phyloP scores from a whole-genome alignment of 2,113 vertebrate genomes.

The Periophthalmus modestus region DNA sequence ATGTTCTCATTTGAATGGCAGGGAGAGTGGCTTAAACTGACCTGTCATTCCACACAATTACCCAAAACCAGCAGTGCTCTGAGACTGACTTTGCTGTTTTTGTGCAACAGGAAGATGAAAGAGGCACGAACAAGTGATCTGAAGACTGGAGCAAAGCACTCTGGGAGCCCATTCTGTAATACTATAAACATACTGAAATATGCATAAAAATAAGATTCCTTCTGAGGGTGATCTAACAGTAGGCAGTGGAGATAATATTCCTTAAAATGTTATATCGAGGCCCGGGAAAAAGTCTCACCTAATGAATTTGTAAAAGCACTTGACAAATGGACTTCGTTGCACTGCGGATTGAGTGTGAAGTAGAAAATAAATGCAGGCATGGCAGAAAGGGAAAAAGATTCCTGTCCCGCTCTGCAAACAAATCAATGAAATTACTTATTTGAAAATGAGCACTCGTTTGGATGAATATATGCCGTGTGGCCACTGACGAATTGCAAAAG shows the following conservation, averaged over 20 bases:
- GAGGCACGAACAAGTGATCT: constrained; percentile 32
- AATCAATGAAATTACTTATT: constrained; percentile 44
- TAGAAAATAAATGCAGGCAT: constrained; percentile 18
- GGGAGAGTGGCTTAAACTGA: constrained; percentile 70
- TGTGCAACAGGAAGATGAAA: constrained; percentile 21
- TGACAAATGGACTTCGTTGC: constrained; percentile 8
- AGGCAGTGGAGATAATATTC: not conserved
- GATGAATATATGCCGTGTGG: constrained; percentile 6
- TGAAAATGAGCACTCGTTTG: constrained; percentile 2
- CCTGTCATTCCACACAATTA: constrained; percentile 57
- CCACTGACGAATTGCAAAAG: not conserved
- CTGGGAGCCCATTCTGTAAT: constrained; percentile 15
- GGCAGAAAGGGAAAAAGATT: constrained; percentile 30
- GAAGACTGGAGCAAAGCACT: constrained; percentile 20
- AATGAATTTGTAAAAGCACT: constrained; percentile 2
- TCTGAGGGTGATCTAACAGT: not conserved
- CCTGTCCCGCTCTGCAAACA: constrained; percentile 32
- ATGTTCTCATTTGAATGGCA: constrained; percentile 73
- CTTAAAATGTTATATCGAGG: not conserved
- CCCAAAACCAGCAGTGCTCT: constrained; percentile 31
- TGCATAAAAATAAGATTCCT: constrained; percentile 6
- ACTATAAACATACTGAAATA: not conserved
- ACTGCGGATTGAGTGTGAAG: not conserved
- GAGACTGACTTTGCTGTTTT: constrained; percentile 26
- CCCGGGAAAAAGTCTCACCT: not conserved